Evolutionary conservation across 1,140 invertebrate species (phyloP).

Genomic region (Diprion similis): DNA sequence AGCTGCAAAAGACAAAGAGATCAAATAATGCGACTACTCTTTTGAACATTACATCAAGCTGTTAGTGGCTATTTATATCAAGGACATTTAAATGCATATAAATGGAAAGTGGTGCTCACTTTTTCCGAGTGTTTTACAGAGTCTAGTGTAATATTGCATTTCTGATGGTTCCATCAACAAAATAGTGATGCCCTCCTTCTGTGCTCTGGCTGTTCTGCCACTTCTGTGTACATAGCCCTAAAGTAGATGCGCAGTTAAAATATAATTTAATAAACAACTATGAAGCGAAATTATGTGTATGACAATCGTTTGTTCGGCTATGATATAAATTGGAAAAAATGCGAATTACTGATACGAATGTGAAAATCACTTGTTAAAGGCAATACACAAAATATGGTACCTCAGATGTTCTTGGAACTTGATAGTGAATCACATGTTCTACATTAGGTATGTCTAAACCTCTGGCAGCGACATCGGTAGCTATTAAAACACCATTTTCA

Average conservation of each 20-base stretch:
- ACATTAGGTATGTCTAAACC: slow-evolving; percentile 95
- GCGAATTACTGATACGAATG: not conserved
- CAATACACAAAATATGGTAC: slow-evolving; percentile 54
- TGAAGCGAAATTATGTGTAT: slow-evolving; percentile 18
- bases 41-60: slow-evolving; percentile 9
- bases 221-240: slow-evolving; percentile 95
- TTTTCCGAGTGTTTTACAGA: slow-evolving; percentile 83
- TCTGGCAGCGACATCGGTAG: slow-evolving; percentile 96
- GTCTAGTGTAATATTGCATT: slow-evolving; percentile 78
- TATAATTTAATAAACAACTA: slow-evolving; percentile 19
- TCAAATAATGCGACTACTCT: not conserved
- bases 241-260: slow-evolving; percentile 36
- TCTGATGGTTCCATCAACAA: slow-evolving; percentile 92
- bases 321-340: too few species aligned
- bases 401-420: slow-evolving; percentile 94
- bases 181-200: slow-evolving; percentile 88
- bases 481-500: slow-evolving; percentile 81
- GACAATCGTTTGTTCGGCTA: not conserved
- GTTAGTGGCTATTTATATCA: not conserved
- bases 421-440: slow-evolving; percentile 97
- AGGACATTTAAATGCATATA: not conserved
- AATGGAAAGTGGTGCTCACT: slow-evolving; percentile 62
- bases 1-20: slow-evolving; percentile 60
- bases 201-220: slow-evolving; percentile 92
- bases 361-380: slow-evolving; percentile 17